Conservation (phyloP, 1,140 invertebrate genomes). For the Dufourea novaeangliae region DNA sequence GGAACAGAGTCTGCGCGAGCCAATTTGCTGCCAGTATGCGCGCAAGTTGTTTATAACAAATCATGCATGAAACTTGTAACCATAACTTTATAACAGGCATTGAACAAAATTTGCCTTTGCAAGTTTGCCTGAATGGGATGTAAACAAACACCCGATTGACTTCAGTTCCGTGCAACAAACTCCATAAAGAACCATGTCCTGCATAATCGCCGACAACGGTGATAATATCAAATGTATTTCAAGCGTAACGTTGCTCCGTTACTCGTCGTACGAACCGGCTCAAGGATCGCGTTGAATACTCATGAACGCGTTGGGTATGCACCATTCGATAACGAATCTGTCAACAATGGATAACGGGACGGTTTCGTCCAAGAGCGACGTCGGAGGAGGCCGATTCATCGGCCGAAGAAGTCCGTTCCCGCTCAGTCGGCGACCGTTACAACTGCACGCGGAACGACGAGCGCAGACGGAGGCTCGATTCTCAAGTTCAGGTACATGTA, state of each 20-base stretch:
- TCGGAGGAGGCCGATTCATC: slow-evolving; percentile 9
- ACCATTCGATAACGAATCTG: slow-evolving; percentile 40
- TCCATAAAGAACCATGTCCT: too few relatives aligned
- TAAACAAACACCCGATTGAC: too few relatives aligned
- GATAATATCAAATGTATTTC: slow-evolving; percentile 29
- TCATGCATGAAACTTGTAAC: too few relatives aligned
- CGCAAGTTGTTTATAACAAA: too few relatives aligned
- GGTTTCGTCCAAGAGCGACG: not conserved
- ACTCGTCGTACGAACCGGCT: not conserved
- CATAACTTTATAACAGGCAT: too few relatives aligned
- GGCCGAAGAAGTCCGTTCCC: slow-evolving; percentile 20
- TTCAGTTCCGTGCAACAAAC: too few relatives aligned
- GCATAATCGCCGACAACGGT: too few relatives aligned
- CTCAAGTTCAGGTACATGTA: not conserved
- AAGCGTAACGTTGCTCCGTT: slow-evolving; percentile 23
- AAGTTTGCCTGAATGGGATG: too few relatives aligned
- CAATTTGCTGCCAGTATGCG: too few relatives aligned
- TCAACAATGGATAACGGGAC: slow-evolving; percentile 50
- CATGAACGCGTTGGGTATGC: slow-evolving; percentile 23
- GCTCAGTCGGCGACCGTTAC: slow-evolving; percentile 25
- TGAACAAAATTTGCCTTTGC: too few relatives aligned
- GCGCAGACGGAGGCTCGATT: not conserved
- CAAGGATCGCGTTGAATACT: slow-evolving; percentile 21
- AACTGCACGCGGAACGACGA: not conserved
- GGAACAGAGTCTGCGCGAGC: too few relatives aligned